Base-by-base conservation (phyloP, 92 coral and sea anemone species). In the Chrysogorgia sp. region DNA sequence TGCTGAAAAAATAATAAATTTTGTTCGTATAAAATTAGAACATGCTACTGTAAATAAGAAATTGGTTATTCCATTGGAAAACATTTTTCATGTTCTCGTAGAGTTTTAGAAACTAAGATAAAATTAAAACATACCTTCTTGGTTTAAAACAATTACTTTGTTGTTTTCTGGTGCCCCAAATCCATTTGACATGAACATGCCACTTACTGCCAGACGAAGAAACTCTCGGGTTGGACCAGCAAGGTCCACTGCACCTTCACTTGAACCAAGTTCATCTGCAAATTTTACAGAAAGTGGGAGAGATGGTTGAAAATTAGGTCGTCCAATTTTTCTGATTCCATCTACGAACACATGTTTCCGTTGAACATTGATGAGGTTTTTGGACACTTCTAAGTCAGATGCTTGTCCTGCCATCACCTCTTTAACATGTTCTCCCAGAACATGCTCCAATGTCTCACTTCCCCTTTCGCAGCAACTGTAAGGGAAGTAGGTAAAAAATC, bases 211-310 rank as follows among this genome's bases (percentile, higher is more conserved):
- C 71, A 64, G 22, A 20, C 71, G 41, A 35, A 64, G 34, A 64
- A 66, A 66, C 53, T 66, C 74, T 40, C 74, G 34, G 49, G 74
- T 66, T 24, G 74, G 74, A 21, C 74, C 74, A 34, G 49, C 74
- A 5, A 45, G 34, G 40, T 66, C 74, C 34, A 66, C 74, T 17
- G 53, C 74, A 20, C 74, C 74, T 19, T 66, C 53, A 26, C 52
- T 66, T 40, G 34, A 31, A 19, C 74, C 74, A 14, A 26, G 26
- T 12, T 64, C 71, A 35, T 64, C 71, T 15, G 75, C 75, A 31
- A 68, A 68, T 58, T 43, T 68, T 21, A 41, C 32, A 68, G 75
- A 68, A 31, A 68, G 3, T 68, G 75, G 75, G 29, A 40, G 58
- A 40, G 40, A 21, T 0, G 75, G 75, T 40, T 68, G 29, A 32